Evolutionary conservation across 2,797 vertebrate species (phyloP), one percentile per base, ranked within the genome.

Genomic region (Florisuga fusca): DNA sequence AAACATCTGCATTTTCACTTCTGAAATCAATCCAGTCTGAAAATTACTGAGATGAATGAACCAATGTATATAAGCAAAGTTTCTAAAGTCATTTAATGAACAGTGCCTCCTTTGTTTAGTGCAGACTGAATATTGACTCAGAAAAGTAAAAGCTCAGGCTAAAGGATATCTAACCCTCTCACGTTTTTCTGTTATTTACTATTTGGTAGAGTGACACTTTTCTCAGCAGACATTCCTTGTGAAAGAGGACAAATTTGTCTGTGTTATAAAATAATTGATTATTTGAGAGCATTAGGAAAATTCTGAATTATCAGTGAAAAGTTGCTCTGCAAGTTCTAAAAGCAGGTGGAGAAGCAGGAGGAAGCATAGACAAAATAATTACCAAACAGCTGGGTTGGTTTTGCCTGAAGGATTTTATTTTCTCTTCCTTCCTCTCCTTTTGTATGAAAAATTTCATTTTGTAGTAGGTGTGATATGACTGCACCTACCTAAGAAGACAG

Each of bases 1-100:
- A 95, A 95, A 92, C 64, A 95, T 92, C 82, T 96, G 89, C 73
- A 87, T 90, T 94, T 95, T 91, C 88, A 80, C 87, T 96, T 79
- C 81, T 89, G 95, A 96, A 96, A 95, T 69, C 85, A 91, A 91
- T 59, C 83, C 85, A 93, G 84, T 84, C 36, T 93, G 93, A 96
- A 96, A 85, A 87, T 72, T 63, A 7, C 34, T 76, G 62, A 64
- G 74, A 64, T 83, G 29, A 96, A 91, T 57, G 38, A 84, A 38
- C 45, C 17, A 51, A 62, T 79, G 66, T 89, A 19, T 45, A 82
- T 38, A 33, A 89, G 51, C 38, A 92, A 84, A 62, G 64, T 59
- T 88, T 88, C 57, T 88, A 25, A 88, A 91, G 87, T 79, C 34
- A 48, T 17, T 72, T 54, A 86, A 92, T 84, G 81, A 96, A 95